Evolutionary conservation across 1,140 invertebrate species (phyloP).

Genomic region (Ooceraea biroi): DNA sequence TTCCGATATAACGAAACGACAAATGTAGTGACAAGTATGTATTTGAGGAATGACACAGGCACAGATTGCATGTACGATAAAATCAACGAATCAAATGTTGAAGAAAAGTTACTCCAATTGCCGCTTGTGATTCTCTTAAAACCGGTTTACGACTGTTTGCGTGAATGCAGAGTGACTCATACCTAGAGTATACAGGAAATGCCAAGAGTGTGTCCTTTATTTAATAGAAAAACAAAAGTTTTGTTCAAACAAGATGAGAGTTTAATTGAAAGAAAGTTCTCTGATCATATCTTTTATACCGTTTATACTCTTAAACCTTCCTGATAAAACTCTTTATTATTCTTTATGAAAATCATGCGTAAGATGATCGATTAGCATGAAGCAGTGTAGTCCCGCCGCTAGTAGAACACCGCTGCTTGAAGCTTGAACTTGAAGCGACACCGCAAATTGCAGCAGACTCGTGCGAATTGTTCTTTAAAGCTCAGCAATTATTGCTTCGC

Average conservation of each 20-base stretch:
- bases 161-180: slow-evolving; percentile 20
- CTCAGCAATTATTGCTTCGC: slow-evolving; percentile 21
- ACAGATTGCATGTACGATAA: not conserved
- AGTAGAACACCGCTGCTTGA: too few species aligned
- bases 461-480: slow-evolving; percentile 26
- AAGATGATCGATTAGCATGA: too few species aligned
- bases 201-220: not conserved
- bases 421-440: too few species aligned
- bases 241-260: too few species aligned
- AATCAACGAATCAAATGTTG: slow-evolving; percentile 4
- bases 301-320: too few species aligned
- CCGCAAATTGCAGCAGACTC: not conserved
- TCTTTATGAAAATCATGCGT: too few species aligned
- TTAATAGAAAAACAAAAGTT: not conserved
- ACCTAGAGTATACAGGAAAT: not conserved
- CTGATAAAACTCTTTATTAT: too few species aligned
- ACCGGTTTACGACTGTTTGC: slow-evolving; percentile 3
- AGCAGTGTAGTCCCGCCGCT: too few species aligned
- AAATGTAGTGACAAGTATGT: slow-evolving; percentile 47
- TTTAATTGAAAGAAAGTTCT: too few species aligned
- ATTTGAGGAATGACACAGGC: slow-evolving; percentile 4
- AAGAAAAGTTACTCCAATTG: slow-evolving; percentile 17
- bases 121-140: not conserved
- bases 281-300: too few species aligned
- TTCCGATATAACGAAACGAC: slow-evolving; percentile 41